Conservation (phyloP, 2,113 vertebrate species). For the Notarius lentiginosus region DNA sequence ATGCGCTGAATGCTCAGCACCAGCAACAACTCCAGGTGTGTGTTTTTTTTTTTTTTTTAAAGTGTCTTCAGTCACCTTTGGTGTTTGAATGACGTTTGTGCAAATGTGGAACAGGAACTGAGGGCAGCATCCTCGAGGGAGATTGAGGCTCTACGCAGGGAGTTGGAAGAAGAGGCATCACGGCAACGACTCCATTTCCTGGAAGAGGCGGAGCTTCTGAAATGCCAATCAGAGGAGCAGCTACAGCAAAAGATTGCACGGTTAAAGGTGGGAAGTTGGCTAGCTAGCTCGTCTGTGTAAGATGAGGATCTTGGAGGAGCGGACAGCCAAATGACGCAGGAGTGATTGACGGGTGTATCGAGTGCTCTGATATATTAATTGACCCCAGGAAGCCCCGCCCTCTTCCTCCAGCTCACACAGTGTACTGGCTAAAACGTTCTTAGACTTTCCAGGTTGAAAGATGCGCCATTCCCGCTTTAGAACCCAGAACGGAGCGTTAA, state of each 20-base stretch:
- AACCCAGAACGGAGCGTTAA: too few relatives aligned
- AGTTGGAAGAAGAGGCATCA: constrained; percentile 70
- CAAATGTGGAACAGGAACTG: constrained; percentile 62
- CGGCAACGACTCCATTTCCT: constrained; percentile 75
- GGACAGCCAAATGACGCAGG: background rate
- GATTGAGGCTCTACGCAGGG: constrained; percentile 66
- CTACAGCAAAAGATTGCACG: constrained; percentile 74
- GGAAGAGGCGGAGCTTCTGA: constrained; percentile 79
- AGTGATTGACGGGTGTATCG: background rate
- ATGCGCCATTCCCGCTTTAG: too few relatives aligned
- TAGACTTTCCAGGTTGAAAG: too few relatives aligned
- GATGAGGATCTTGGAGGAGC: background rate
- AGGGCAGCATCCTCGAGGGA: constrained; percentile 67
- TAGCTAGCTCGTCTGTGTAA: background rate
- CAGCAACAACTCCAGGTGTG: constrained; percentile 76
- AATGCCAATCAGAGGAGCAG: constrained; percentile 74
- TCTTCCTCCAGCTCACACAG: too few relatives aligned
- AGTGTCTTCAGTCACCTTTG: background rate
- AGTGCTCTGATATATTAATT: background rate
- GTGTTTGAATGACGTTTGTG: background rate
- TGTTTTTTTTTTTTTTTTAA: background rate
- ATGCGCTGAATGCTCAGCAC: constrained; percentile 66
- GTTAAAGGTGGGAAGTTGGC: constrained; percentile 70
- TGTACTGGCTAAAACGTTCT: background rate
- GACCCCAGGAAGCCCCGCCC: background rate